These are phyloP conservation scores for Caerostris darwini DNA, from an alignment of 1,140 invertebrate species.

Conservation along the genomic window DNA sequence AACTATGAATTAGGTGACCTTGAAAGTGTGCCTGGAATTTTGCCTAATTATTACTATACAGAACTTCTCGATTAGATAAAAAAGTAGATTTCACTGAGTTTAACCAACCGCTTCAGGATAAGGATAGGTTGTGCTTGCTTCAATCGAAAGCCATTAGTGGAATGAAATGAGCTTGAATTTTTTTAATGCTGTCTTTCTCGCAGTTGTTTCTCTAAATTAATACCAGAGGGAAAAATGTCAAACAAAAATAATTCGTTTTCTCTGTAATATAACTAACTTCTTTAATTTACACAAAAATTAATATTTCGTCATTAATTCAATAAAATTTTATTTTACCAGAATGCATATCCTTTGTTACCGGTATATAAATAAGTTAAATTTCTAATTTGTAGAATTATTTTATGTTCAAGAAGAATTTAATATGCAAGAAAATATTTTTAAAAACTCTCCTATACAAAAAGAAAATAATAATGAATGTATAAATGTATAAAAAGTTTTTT, in stretches of 20 bases:
- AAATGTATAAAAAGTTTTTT: no score
- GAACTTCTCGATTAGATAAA: no score
- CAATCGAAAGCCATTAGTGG: slow-evolving; percentile 10
- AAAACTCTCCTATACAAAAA: no score
- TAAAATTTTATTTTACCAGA: background rate
- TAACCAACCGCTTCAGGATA: background rate
- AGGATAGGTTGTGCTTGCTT: background rate
- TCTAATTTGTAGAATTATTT: no score
- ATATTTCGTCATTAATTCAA: background rate
- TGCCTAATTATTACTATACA: background rate
- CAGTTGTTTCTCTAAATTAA: background rate
- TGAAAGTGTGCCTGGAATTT: background rate
- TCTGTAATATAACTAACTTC: background rate
- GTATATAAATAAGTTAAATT: no score
- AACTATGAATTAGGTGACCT: background rate
- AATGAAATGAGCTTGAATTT: background rate
- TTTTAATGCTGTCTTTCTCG: background rate
- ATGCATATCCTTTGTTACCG: no score
- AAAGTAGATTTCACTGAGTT: background rate
- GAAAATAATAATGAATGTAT: no score
- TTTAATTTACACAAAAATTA: background rate
- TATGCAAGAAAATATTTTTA: no score
- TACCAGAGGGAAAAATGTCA: background rate
- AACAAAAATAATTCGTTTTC: background rate
- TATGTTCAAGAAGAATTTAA: no score